These are phyloP conservation scores for Phymanthus crucifer DNA, from an alignment of 92 coral and sea anemone species.

Conservation along the genomic window DNA sequence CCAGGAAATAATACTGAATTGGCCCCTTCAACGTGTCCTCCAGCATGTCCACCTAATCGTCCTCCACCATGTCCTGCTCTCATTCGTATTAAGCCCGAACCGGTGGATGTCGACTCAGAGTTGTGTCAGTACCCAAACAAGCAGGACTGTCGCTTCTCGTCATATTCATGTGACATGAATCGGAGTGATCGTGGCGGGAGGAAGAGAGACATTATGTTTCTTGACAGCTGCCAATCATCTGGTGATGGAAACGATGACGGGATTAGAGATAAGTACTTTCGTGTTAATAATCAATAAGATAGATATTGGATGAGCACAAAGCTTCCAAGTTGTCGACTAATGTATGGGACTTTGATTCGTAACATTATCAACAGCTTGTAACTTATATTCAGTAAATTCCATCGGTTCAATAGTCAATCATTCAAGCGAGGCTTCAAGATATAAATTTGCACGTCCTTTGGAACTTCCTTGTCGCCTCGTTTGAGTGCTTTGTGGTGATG, in stretches of 20 bases:
- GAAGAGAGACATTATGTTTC: slow-evolving; percentile 27
- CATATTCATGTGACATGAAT: neutral
- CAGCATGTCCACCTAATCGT: slow-evolving; percentile 16
- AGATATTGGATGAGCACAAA: too few species aligned
- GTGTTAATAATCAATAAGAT: neutral
- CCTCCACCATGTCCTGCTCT: slow-evolving; percentile 74
- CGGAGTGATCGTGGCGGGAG: slow-evolving; percentile 15
- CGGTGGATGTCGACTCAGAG: slow-evolving; percentile 28
- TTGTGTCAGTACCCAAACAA: slow-evolving; percentile 13
- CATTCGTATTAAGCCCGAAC: slow-evolving; percentile 74
- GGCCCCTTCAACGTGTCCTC: slow-evolving; percentile 6
- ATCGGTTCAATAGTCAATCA: too few species aligned
- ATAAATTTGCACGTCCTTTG: too few species aligned
- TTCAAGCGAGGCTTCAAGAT: too few species aligned
- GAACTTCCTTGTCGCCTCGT: too few species aligned
- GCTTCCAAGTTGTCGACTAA: too few species aligned
- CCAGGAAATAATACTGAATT: slow-evolving; percentile 2
- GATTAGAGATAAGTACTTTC: neutral
- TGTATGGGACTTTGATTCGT: too few species aligned
- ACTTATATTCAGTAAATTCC: too few species aligned
- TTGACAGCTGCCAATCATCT: slow-evolving; percentile 7
- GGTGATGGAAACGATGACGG: neutral
- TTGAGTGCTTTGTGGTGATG: too few species aligned
- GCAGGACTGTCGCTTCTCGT: neutral
- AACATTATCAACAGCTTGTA: too few species aligned